phyloP scores from a whole-genome alignment of 2,888 invertebrate genomes.

The Autographa gamma region DNA sequence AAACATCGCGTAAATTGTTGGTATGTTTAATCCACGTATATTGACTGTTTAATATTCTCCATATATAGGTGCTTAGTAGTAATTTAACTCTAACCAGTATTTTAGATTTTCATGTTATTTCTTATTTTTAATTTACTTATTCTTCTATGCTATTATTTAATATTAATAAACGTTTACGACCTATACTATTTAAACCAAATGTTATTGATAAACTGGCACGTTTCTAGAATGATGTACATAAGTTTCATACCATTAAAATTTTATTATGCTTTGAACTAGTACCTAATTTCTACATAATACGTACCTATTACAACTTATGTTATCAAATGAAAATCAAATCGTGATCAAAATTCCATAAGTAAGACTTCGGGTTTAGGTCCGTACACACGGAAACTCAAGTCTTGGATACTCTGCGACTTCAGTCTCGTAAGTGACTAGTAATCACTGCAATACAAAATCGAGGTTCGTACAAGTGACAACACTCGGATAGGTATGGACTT shows the following conservation, averaged over 20 bases:
- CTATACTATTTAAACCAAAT: background rate
- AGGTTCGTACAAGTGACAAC: no score
- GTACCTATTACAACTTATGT: no score
- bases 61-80: background rate
- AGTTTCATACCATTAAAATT: conserved; percentile 1
- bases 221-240: background rate
- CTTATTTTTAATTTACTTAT: background rate
- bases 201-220: background rate
- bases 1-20: background rate
- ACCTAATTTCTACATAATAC: background rate
- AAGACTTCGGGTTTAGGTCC: no score
- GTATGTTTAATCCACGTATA: background rate
- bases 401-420: no score
- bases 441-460: no score
- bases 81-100: background rate
- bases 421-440: no score
- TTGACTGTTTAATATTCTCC: background rate
- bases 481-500: no score
- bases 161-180: conserved; percentile 3
- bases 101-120: conserved; percentile 4
- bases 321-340: no score
- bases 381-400: no score
- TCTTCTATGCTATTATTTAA: background rate
- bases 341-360: no score
- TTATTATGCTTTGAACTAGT: background rate